These are phyloP conservation scores for Acipenser oxyrinchus DNA, from an alignment of 2,797 vertebrate genomes.

Conservation along the genomic window DNA sequence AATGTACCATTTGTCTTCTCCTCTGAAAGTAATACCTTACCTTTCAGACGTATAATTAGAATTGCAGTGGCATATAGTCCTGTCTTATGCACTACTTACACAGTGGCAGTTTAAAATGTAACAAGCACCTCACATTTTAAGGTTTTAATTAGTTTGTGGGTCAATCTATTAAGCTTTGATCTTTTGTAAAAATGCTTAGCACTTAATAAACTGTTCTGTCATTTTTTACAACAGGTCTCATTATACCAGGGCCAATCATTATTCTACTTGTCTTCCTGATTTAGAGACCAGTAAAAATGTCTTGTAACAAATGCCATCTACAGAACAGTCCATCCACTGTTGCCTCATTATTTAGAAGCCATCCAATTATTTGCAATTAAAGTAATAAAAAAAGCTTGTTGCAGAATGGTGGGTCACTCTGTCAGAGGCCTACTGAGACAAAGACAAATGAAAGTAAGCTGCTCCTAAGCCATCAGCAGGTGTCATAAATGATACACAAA, in stretches of 20 bases:
- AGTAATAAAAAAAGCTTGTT: slow-evolving; percentile 69
- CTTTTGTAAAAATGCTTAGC: slow-evolving; percentile 55
- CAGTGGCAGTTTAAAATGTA: slow-evolving; percentile 23
- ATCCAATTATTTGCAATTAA: slow-evolving; percentile 80
- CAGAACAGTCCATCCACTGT: slow-evolving; percentile 63
- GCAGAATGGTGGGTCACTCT: slow-evolving; percentile 61
- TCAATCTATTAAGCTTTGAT: slow-evolving; percentile 58
- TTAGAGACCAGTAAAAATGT: slow-evolving; percentile 73
- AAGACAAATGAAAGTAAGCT: slow-evolving; percentile 56
- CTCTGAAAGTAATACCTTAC: background rate
- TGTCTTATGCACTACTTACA: slow-evolving; percentile 12
- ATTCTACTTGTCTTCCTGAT: slow-evolving; percentile 74
- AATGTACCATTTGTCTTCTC: background rate
- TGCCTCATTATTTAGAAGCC: slow-evolving; percentile 74
- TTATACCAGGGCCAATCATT: slow-evolving; percentile 65
- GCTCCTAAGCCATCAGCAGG: slow-evolving; percentile 63
- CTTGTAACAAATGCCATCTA: slow-evolving; percentile 62
- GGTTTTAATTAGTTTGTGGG: slow-evolving; percentile 37
- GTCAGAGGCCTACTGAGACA: slow-evolving; percentile 54
- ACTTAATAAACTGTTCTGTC: slow-evolving; percentile 69
- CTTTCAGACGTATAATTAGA: slow-evolving; percentile 18
- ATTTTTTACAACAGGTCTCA: slow-evolving; percentile 62
- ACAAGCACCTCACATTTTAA: slow-evolving; percentile 18
- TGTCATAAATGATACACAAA: slow-evolving; percentile 30
- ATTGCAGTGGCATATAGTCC: slow-evolving; percentile 18